Base-by-base conservation (phyloP, 1,140 invertebrate genomes). In the Thalassaphorura encarpata region DNA sequence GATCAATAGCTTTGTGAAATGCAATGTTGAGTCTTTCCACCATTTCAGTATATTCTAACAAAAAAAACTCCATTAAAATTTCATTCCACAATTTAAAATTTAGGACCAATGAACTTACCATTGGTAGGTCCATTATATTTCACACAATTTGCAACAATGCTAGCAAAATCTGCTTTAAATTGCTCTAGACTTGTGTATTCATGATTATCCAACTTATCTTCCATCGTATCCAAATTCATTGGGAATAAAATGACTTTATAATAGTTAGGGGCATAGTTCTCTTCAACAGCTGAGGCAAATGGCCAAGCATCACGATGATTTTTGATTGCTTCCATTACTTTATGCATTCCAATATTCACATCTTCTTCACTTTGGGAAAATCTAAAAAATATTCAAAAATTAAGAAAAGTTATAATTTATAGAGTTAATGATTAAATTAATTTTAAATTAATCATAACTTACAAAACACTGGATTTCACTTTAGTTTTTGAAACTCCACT, bases 71-170 rank as follows among this genome's bases (percentile, higher is more conserved):
- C 39, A 6, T 46, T 41, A 18, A 27, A 49, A 36, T 16, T 2
- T 18, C 21, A 50, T 45, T 60, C 8, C 19, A n/a, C 5, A 29
- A 42, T 45, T 42, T 18, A 19, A 19, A 1, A 3, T 42, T 28
- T 56, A 18, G 6, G 36, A 24, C 6, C 33, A 11, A 51, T 5
- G 13, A 18, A 21, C 72, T 75, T 73, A 93, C 89, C 89, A 77
- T 89, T 92, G 67, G 89, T 83, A 61, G 83, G 82, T 33, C 90
- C 90, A 79, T 94, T 93, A 68, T 92, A 95, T 46, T 89, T 76
- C 56, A 83, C 76, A 71, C 89, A 94, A 71, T 95, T 95, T 63
- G 90, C 86, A 13, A 93, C 83, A 67, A 94, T 93, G 39, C 91
- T 77, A 64, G 84, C 81, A 72, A 94, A 92, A 72, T 94, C 90